Percentiles rank a stretch among this genome's conserved stretches.
Evolutionary conservation across 2,888 invertebrate species (phyloP).

Genomic region (Heliconius cydno): DNA sequence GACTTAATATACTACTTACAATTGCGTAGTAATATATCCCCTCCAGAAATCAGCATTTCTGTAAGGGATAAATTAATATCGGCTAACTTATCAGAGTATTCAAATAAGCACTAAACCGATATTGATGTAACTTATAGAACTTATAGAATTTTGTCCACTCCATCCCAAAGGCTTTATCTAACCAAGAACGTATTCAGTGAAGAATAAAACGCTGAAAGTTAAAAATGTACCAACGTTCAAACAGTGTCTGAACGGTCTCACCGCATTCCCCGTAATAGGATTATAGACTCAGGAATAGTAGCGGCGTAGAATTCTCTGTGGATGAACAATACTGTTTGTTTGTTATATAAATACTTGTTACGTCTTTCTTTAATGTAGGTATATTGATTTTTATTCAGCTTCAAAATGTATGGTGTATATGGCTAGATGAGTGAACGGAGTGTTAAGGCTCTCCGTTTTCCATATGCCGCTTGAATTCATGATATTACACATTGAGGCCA

Average conservation of each 20-base stretch:
- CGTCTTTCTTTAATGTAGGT: not conserved
- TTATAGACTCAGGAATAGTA: constrained; percentile 14
- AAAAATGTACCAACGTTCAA: constrained; percentile 3
- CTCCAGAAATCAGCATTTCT: too few species aligned
- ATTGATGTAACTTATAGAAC: too few species aligned
- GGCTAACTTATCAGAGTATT: too few species aligned
- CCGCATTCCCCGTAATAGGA: constrained; percentile 19
- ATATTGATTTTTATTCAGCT: too few species aligned
- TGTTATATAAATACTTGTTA: constrained; percentile 17
- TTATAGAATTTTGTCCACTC: too few species aligned
- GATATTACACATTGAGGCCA: too few species aligned
- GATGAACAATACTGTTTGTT: constrained; percentile 3
- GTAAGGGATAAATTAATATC: too few species aligned
- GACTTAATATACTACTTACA: too few species aligned
- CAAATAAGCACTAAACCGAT: too few species aligned
- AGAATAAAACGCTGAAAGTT: constrained; percentile 16
- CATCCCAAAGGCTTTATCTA: not conserved
- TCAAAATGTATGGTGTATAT: not conserved
- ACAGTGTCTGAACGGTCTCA: constrained; percentile 19
- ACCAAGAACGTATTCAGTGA: constrained; percentile 1
- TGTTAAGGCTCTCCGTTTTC: too few species aligned
- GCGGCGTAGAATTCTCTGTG: constrained; percentile 14
- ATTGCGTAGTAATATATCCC: too few species aligned
- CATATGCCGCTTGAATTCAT: too few species aligned
- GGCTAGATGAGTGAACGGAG: not conserved